Evolutionary conservation across 2,797 vertebrate genomes (phyloP), one percentile per base, ranked within the genome.

Genomic region (Neosilurus mollespiculum): DNA sequence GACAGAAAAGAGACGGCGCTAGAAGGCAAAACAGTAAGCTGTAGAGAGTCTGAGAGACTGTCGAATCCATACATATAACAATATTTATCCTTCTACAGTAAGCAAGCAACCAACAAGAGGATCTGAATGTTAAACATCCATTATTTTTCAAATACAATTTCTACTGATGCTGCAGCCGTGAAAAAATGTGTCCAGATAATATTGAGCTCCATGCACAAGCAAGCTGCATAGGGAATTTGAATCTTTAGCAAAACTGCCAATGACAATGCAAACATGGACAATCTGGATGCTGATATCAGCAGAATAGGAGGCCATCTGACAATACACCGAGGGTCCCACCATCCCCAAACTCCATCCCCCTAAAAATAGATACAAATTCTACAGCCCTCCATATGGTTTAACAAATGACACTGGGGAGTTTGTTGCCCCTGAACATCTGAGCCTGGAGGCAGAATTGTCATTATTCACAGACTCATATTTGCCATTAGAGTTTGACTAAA

Each of bases 371-470:
- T 66, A 51, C 61, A 24, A 26, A 81, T 24, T 49, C 82, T 73
- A 26, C 30, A 79, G 18, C 22, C 59, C 30, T 85, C 73, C 87
- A 85, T 85, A 85, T 84, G 85, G 56, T 82, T 66, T 24, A 66
- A 65, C 43, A n/a, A 78, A 86, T 81, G 76, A 86, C 84, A 81
- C 72, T 15, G 59, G 78, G 81, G 59, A 80, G 37, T 54, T 67
- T 14, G 12, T 4, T 78, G 56, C 12, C 64, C 70, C 16, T 34
- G 75, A 70, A 78, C 81, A 72, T 34, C 75, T 66, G 62, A 79
- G 56, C 62, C 59, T 59, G 54, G 69, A 30, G 6, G 64, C 84
- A 58, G 62, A 83, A 82, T 79, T 73, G 61, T 43, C 81, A n/a
- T 58, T 79, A 71, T 75, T 80, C 71, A 71, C 67, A 78, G 49